Conservation (phyloP, 2,888 invertebrate species). For the Hirtodrosophila trivittata region DNA sequence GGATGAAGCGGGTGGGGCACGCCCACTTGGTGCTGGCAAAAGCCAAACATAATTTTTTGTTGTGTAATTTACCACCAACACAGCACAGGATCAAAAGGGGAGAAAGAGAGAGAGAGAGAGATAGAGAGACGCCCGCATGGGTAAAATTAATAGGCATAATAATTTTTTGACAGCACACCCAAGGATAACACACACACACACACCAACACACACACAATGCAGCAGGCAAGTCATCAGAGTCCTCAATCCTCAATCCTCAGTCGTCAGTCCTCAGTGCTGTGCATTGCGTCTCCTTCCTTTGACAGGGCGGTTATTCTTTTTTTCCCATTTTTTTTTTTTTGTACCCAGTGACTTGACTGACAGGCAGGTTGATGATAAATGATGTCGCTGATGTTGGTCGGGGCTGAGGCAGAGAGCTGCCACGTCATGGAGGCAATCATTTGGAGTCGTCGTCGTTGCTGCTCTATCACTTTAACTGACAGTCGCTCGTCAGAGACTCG, state of each 20-base stretch:
- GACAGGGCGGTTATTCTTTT: conserved; percentile 63
- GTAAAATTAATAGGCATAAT: conserved; percentile 83
- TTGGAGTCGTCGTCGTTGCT: conserved; percentile 62
- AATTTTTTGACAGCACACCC: conserved; percentile 83
- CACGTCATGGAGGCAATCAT: conserved; percentile 77
- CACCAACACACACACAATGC: conserved; percentile 16
- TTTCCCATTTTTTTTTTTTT: conserved; percentile 25
- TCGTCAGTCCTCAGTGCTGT: conserved; percentile 19
- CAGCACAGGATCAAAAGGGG: conserved; percentile 23
- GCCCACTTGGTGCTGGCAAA: conserved; percentile 76
- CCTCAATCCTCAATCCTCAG: conserved; percentile 28
- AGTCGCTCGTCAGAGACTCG: conserved; percentile 68
- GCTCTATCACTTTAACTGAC: conserved; percentile 74
- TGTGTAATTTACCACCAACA: conserved; percentile 76
- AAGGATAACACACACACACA: conserved; percentile 76
- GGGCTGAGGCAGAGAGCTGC: conserved; percentile 50
- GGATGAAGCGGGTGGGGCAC: conserved; percentile 46
- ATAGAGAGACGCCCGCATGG: conserved; percentile 65
- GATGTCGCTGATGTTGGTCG: conserved; percentile 81
- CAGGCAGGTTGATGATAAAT: conserved; percentile 83
- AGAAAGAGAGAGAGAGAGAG: background rate
- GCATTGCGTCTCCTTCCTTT: conserved; percentile 22
- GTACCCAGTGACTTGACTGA: conserved; percentile 70
- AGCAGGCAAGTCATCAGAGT: conserved; percentile 68
- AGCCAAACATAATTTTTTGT: conserved; percentile 79